Conservation (phyloP, 2,797 vertebrate genomes). For the Cryptoprocta ferox region DNA sequence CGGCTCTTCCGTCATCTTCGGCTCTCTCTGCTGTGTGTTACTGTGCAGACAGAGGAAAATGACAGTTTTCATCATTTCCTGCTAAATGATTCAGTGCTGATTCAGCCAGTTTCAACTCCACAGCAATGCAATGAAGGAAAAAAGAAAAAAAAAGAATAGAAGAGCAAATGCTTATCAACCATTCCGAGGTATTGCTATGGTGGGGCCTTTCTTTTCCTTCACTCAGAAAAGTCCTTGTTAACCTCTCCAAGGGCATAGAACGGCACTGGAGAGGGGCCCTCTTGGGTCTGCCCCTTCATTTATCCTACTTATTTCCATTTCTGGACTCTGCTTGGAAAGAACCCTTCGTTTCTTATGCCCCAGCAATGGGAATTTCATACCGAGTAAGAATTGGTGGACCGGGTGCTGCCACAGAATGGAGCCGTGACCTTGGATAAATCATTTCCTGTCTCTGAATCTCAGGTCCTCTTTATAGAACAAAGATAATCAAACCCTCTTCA, state of each 20-base stretch:
- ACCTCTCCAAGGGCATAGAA: constrained; percentile 22
- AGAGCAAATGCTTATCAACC: constrained; percentile 38
- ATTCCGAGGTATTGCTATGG: neutral
- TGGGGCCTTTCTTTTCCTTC: constrained; percentile 2
- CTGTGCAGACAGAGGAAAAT: constrained; percentile 26
- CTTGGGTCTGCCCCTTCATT: neutral
- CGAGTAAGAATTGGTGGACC: neutral
- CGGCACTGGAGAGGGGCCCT: neutral
- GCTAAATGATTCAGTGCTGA: constrained; percentile 74
- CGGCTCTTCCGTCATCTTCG: constrained; percentile 14
- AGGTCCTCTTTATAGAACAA: neutral
- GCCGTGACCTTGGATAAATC: neutral
- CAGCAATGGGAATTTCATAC: neutral
- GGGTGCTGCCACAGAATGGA: neutral
- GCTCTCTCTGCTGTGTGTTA: constrained; percentile 58
- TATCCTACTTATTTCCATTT: neutral
- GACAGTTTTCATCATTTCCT: constrained; percentile 74
- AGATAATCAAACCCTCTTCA: neutral
- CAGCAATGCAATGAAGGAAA: neutral
- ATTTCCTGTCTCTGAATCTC: neutral
- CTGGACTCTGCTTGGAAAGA: neutral
- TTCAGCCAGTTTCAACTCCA: constrained; percentile 67
- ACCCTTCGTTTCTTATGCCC: neutral
- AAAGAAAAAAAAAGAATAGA: neutral
- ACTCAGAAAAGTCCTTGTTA: constrained; percentile 47